Base-by-base conservation (phyloP, 2,797 vertebrate species). In the Argya squamiceps region DNA sequence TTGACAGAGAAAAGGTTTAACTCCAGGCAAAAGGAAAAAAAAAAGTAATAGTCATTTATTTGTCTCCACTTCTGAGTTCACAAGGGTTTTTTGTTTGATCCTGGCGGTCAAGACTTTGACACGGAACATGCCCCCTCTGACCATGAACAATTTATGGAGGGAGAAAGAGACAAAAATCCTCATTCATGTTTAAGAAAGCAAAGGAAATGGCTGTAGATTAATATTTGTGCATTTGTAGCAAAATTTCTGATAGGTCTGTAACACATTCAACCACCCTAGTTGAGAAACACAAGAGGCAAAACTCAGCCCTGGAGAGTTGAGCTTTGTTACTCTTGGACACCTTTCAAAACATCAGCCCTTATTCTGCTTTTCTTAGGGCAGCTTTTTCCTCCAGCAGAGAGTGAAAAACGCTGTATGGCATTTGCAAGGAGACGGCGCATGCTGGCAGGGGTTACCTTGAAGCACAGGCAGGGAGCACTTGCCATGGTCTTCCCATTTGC, bases 91-190 rank as follows among this genome's bases (percentile, higher is more conserved):
- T 98, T 98, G 97, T 98, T 98, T 98, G 65, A 98, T 98, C 97
- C 97, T 92, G 97, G 97, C 94, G 97, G 98, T 98, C 97, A 98
- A 97, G 97, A 97, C 97, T 97, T 98, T 98, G 98, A 98, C 98
- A 98, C 97, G 97, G 97, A 98, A 98, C 98, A 98, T 98, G 98
- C 97, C 98, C 98, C 98, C 96, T 98, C 96, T 98, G 98, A 98
- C 98, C 98, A 98, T 95, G 97, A 98, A 98, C 98, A 98, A 98
- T 99, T 98, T 98, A 98, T 97, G 94, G 96, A 97, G 97, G 98
- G 97, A 97, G 97, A 97, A 98, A 95, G 71, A 97, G 97, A 98
- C 97, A 98, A 98, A 98, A 98, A 97, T 98, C 97, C 97, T 98
- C 98, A 98, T 98, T 98, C 98, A 98, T 97, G 96, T 97, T 97